phyloP scores from a whole-genome alignment of 2,888 invertebrate genomes.

The Willowsia nigromaculata region DNA sequence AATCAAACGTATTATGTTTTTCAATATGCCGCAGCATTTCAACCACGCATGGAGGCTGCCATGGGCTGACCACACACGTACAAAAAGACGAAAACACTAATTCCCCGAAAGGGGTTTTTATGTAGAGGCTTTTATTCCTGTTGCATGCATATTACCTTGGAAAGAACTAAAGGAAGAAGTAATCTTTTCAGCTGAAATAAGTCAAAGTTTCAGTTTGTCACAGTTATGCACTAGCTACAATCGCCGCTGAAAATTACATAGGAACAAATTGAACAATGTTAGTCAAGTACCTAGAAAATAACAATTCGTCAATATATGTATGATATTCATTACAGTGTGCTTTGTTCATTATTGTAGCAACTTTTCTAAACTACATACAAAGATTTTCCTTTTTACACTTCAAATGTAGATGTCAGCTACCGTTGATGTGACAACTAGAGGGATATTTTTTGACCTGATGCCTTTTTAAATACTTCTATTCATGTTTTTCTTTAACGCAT shows the following conservation, averaged over 20 bases:
- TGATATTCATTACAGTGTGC: no score
- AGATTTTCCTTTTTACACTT: not conserved
- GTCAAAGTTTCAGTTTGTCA: no score
- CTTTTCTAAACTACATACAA: not conserved
- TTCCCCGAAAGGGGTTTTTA: not conserved
- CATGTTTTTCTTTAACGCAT: conserved; percentile 13
- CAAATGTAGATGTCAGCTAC: not conserved
- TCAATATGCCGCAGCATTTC: no score
- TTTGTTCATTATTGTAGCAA: no score
- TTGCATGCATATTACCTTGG: not conserved
- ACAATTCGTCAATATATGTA: no score
- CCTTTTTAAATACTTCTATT: conserved; percentile 16
- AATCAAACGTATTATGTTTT: no score
- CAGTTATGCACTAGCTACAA: no score
- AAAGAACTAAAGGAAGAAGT: not conserved
- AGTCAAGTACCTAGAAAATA: no score
- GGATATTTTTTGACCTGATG: conserved; percentile 48
- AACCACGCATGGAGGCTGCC: not conserved
- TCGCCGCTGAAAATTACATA: no score
- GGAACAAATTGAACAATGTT: no score
- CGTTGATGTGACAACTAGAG: conserved; percentile 52
- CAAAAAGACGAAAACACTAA: not conserved
- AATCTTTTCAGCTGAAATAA: no score
- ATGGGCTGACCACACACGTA: conserved; percentile 4
- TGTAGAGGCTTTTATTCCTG: not conserved